phyloP scores from a whole-genome alignment of 2,888 invertebrate genomes.

The Andricus quercusramuli region DNA sequence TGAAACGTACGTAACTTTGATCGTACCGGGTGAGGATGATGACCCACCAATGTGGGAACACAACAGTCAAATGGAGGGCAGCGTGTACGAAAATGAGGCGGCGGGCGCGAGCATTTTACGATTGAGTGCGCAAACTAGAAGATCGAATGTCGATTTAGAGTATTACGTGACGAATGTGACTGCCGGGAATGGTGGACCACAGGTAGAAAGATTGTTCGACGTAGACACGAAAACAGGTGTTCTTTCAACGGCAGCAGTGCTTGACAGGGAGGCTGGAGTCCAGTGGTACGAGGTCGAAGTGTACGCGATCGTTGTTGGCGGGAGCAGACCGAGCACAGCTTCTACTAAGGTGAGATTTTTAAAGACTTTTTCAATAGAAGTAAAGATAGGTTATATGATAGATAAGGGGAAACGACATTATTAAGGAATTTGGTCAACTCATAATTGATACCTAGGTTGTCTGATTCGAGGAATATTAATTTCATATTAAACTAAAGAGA shows the following conservation, averaged over 20 bases:
- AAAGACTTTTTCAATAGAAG: background rate
- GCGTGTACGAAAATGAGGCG: conserved; percentile 93
- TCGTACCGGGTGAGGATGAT: conserved; percentile 83
- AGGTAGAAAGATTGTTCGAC: conserved; percentile 94
- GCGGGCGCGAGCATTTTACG: conserved; percentile 91
- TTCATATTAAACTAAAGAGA: too few species aligned
- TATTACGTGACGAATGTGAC: conserved; percentile 95
- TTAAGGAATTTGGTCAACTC: background rate
- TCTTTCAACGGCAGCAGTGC: conserved; percentile 89
- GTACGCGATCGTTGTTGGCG: conserved; percentile 89
- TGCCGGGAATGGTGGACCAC: conserved; percentile 83
- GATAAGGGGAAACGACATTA: background rate
- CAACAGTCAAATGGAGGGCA: conserved; percentile 85
- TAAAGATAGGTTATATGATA: background rate
- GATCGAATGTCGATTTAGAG: conserved; percentile 85
- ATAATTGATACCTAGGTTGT: too few species aligned
- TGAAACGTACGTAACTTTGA: conserved; percentile 91
- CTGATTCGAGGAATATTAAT: too few species aligned
- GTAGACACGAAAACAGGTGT: conserved; percentile 94
- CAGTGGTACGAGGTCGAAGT: conserved; percentile 92
- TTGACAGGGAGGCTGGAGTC: conserved; percentile 91
- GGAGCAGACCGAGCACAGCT: conserved; percentile 85
- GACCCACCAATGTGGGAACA: conserved; percentile 74
- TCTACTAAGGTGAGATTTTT: conserved; percentile 88
- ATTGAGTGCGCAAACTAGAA: conserved; percentile 85